Base-by-base conservation (phyloP, 2,888 invertebrate species). In the Pterostichus madidus region DNA sequence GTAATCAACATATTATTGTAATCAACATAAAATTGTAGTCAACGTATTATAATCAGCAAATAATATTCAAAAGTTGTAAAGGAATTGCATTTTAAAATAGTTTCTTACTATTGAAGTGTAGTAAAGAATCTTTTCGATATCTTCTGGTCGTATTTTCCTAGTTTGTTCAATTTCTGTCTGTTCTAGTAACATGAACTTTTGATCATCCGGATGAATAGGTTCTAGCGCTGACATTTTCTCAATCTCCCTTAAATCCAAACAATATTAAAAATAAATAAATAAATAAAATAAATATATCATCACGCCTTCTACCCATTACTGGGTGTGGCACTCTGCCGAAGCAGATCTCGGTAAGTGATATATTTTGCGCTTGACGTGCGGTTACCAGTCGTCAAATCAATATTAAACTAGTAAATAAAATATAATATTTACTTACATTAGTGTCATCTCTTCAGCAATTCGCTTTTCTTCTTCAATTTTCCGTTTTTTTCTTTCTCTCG, bases 131-230 rank as follows among this genome's bases (percentile, higher is more conserved):
- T 92, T 90, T 80, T 90, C 89, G 68, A 93, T 86, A 86, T 93
- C 93, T 44, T 92, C 90, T 0, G 90, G 89, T 31, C 91, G 89
- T 10, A 93, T 89, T 68, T 86, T 86, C 71, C 89, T 88, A 71
- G 90, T 91, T 87, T 93, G 92, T 86, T 93, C 92, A 82, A 88
- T 87, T 84, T 92, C 91, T 0, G 92, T 91, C n/a, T 88, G 84
- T 39, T 86, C 87, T 35, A 92, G 87, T 87, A 95, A 89, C 84
- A 92, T 90, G 8, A 84, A 79, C 84, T 93, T 91, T 89, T 95
- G 95, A 71, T 92, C 91, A 85, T 95, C 95, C 0, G 94, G 93
- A 84, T 93, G 92, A 8, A 92, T 90, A 0, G 95, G 94, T 59
- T 91, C 85, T 81, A 93, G 92, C 0, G 94, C 94, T 88, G 93